Evolutionary conservation across 2,888 invertebrate genomes (phyloP).

Genomic region (Ectemnius cavifrons): DNA sequence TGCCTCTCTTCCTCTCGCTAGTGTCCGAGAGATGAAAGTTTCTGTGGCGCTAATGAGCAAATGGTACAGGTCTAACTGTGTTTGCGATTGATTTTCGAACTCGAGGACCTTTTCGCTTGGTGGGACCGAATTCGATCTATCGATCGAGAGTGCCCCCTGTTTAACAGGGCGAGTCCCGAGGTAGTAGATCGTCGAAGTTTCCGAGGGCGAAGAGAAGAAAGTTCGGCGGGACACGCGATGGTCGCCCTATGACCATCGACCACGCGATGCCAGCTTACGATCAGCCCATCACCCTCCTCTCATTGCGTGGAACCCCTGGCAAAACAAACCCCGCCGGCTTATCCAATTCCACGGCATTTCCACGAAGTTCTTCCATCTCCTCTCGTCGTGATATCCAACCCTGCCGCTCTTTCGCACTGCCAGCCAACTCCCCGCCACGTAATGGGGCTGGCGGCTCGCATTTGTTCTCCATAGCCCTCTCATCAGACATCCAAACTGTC

Average conservation of each 20-base stretch:
- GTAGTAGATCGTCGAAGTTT: slow-evolving; percentile 44
- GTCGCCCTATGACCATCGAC: slow-evolving; percentile 45
- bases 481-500: slow-evolving; percentile 22
- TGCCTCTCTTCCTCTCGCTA: not conserved
- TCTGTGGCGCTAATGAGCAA: not conserved
- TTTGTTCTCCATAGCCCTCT: slow-evolving; percentile 49
- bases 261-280: slow-evolving; percentile 55
- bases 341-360: slow-evolving; percentile 69
- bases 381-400: slow-evolving; percentile 48
- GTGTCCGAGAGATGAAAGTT: not conserved
- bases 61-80: not conserved
- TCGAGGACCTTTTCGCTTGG: not conserved
- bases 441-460: slow-evolving; percentile 63
- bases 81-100: not conserved
- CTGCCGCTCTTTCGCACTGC: slow-evolving; percentile 41
- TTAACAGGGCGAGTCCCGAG: slow-evolving; percentile 41
- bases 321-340: slow-evolving; percentile 66
- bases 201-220: slow-evolving; percentile 46
- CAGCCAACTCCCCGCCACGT: slow-evolving; percentile 30
- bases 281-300: slow-evolving; percentile 46
- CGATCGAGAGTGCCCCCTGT: slow-evolving; percentile 30
- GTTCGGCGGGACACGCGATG: slow-evolving; percentile 56
- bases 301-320: slow-evolving; percentile 53
- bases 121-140: not conserved
- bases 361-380: slow-evolving; percentile 69